A percentile compares a stretch with the other conserved stretches of the same genome.
Conservation (phyloP, 1,140 invertebrate genomes). For the Helicoverpa armigera region DNA sequence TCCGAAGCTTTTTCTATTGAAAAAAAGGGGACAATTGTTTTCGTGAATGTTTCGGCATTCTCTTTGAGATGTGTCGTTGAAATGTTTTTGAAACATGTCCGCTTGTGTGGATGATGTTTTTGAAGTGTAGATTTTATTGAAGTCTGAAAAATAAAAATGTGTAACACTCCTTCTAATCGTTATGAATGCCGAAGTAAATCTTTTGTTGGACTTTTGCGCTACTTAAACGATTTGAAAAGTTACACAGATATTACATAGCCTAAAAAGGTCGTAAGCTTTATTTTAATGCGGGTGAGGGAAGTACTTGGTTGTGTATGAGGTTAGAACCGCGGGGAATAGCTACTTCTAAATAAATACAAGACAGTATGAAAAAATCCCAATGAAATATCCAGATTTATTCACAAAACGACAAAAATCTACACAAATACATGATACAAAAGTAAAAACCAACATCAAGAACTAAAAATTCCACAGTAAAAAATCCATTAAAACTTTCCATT, state of each 20-base stretch:
- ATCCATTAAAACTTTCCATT: conserved; percentile 1
- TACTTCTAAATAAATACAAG: not conserved
- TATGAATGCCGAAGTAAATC: too few relatives aligned
- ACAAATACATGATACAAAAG: not conserved
- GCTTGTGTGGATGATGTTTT: not conserved
- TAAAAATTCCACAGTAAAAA: not conserved
- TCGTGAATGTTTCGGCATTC: not conserved
- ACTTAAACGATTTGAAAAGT: too few relatives aligned
- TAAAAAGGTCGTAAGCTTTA: too few relatives aligned
- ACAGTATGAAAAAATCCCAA: not conserved
- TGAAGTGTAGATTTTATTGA: too few relatives aligned
- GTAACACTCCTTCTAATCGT: too few relatives aligned
- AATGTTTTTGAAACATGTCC: not conserved
- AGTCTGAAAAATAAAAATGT: too few relatives aligned
- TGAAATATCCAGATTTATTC: not conserved
- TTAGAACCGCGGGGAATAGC: not conserved
- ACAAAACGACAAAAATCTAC: not conserved
- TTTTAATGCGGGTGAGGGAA: too few relatives aligned
- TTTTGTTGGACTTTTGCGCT: too few relatives aligned
- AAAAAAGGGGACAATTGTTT: not conserved
- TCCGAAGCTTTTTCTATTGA: not conserved
- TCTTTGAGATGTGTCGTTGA: not conserved
- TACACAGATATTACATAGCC: too few relatives aligned
- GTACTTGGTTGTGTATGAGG: too few relatives aligned
- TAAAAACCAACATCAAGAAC: not conserved